A percentile compares a stretch with the other conserved stretches of the same genome.
These are phyloP conservation scores for Acestrorhynchus altus DNA, from an alignment of 2,797 vertebrate genomes.

Conservation along the genomic window DNA sequence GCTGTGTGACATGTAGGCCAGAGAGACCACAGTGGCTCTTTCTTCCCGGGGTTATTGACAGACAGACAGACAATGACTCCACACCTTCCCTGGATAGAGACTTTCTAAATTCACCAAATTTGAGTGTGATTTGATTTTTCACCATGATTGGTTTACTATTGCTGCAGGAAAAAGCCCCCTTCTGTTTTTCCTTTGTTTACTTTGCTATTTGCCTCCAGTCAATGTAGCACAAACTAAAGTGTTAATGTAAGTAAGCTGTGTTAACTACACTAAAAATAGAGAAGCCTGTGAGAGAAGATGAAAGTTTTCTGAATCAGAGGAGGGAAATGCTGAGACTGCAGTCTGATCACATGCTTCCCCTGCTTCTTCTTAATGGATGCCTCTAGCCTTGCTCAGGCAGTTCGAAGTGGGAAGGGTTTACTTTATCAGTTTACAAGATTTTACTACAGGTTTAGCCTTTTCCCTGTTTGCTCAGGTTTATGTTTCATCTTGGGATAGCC, in stretches of 20 bases:
- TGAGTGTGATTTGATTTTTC: not conserved
- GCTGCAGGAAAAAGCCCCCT: not conserved
- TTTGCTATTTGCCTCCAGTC: no score
- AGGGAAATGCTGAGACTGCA: slow-evolving; percentile 71
- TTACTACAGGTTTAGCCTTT: not conserved
- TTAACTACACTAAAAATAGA: not conserved
- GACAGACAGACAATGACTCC: not conserved
- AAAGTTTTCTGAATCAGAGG: slow-evolving; percentile 45
- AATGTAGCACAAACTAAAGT: no score
- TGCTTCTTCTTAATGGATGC: slow-evolving; percentile 42
- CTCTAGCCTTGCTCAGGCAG: slow-evolving; percentile 18
- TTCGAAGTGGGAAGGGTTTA: not conserved
- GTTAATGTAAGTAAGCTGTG: not conserved
- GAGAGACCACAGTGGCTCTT: not conserved
- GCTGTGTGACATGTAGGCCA: slow-evolving; percentile 11
- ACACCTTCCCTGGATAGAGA: not conserved
- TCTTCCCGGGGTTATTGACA: not conserved
- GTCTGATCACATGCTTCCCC: slow-evolving; percentile 66
- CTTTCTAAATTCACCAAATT: not conserved
- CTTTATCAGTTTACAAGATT: not conserved
- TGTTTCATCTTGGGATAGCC: not conserved
- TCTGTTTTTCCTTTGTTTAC: not conserved
- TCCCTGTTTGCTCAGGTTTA: not conserved
- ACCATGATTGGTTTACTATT: not conserved
- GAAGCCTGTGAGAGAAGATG: slow-evolving; percentile 7